Percentiles rank a stretch among this genome's conserved stretches.
These are phyloP conservation scores for Chymomyza fuscimana DNA, from an alignment of 2,888 invertebrate species.

Conservation along the genomic window DNA sequence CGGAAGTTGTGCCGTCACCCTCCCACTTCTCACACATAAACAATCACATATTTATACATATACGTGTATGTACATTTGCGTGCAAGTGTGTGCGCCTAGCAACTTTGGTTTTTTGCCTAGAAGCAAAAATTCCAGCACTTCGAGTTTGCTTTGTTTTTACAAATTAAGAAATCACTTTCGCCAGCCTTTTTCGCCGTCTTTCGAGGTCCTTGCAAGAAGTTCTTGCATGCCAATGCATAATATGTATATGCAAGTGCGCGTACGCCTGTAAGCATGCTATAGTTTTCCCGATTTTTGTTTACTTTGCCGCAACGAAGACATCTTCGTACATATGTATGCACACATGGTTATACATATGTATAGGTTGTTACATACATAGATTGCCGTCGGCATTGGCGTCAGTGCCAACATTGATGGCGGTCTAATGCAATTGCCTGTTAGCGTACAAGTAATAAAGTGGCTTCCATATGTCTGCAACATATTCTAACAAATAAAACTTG, in stretches of 20 bases:
- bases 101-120: slow-evolving; percentile 1
- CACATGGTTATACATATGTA: too few relatives aligned
- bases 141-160: slow-evolving; percentile 44
- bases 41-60: neutral
- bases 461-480: slow-evolving; percentile 18
- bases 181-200: slow-evolving; percentile 18
- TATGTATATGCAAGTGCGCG: slow-evolving; percentile 15
- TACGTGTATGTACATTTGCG: neutral
- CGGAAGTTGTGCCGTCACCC: slow-evolving; percentile 30
- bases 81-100: slow-evolving; percentile 2
- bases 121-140: slow-evolving; percentile 12
- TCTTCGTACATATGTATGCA: neutral
- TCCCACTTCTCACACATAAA: slow-evolving; percentile 18
- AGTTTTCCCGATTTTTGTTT: slow-evolving; percentile 10
- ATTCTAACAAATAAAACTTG: neutral
- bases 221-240: slow-evolving; percentile 31
- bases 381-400: neutral
- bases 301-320: neutral
- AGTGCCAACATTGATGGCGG: neutral
- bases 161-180: slow-evolving; percentile 77
- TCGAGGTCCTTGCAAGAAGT: neutral
- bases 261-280: slow-evolving; percentile 31
- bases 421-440: slow-evolving; percentile 6
- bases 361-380: neutral
- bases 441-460: neutral